Evolutionary conservation across 2,888 invertebrate species (phyloP), one percentile per base, ranked within the genome.

Genomic region (Tenthredo distinguenda): DNA sequence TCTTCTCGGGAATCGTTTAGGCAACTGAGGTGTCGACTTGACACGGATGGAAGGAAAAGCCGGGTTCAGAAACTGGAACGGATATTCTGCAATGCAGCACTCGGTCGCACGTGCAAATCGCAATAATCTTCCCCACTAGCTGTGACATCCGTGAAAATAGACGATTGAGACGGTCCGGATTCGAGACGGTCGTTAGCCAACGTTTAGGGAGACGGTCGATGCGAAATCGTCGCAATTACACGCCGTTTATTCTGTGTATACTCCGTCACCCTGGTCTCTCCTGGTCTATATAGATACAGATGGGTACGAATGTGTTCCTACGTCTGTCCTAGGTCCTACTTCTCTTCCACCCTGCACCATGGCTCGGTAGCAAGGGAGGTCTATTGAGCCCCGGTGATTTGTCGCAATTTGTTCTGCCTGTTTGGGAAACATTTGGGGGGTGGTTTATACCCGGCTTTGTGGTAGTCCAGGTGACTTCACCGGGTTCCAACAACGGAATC

Each of bases 371-470:
- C 58, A 21, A 50, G 81, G 55, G 83, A 84, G 85, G 86, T 88
- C 89, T 86, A 88, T 90, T 87, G 89, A 86, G 81, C 86, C 85
- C 86, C 43, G 86, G 88, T 90, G 90, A 91, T 91, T 91, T 91
- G 91, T 90, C 88, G 90, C 87, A 85, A 91, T 90, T 91, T 87
- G 89, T 88, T 88, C 87, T 87, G 90, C 88, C 89, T 90, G 89
- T 91, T 90, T 91, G 89, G 89, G 88, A 88, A 88, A 89, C 88
- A 90, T 89, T 89, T 87, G 85, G 88, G 87, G 88, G 87, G 90
- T 91, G 91, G 91, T 90, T 88, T 86, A 85, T 74, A 62, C 84
- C 26, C 31, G 50, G 74, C 37, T 37, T 84, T 81, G 72, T 76
- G 85, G 71, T 84, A 72, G 65, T 81, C 81, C 81, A 81, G 81